Percentiles rank a stretch among this genome's conserved stretches.
Conservation (phyloP, 2,888 invertebrate genomes). For the Caenorhabditis sp. region DNA sequence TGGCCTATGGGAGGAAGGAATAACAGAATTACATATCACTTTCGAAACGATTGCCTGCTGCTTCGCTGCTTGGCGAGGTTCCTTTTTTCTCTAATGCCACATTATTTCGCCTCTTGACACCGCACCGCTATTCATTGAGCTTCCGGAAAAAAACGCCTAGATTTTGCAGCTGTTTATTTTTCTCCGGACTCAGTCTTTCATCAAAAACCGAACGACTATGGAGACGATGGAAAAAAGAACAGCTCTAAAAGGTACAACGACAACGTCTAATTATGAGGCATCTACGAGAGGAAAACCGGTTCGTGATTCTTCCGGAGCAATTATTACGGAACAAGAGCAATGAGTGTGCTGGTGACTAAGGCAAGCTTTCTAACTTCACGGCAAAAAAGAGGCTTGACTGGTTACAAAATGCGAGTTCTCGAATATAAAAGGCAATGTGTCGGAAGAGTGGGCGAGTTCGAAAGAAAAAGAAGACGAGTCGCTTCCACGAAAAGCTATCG, state of each 20-base stretch:
- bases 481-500: constrained; percentile 13
- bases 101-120: constrained; percentile 13
- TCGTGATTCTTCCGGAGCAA: constrained; percentile 3
- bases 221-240: background rate
- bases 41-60: constrained; percentile 46
- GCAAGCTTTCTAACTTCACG: background rate
- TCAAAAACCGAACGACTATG: background rate
- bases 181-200: background rate
- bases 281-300: constrained; percentile 1
- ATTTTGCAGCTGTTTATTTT: constrained; percentile 42
- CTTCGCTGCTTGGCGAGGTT: background rate
- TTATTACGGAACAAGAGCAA: background rate
- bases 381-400: background rate
- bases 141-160: constrained; percentile 28
- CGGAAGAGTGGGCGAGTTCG: background rate
- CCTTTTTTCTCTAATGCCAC: constrained; percentile 30
- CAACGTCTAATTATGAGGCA: constrained; percentile 39
- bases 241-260: constrained; percentile 15
- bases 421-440: constrained; percentile 14
- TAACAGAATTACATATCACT: constrained; percentile 65
- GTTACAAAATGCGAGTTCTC: background rate
- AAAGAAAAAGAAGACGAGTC: constrained; percentile 10
- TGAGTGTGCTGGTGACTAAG: background rate
- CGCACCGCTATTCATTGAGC: background rate
- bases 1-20: constrained; percentile 27